Percentiles rank a stretch among this genome's conserved stretches.
Evolutionary conservation across 2,113 vertebrate species (phyloP).

Genomic region (Urocolius indicus): DNA sequence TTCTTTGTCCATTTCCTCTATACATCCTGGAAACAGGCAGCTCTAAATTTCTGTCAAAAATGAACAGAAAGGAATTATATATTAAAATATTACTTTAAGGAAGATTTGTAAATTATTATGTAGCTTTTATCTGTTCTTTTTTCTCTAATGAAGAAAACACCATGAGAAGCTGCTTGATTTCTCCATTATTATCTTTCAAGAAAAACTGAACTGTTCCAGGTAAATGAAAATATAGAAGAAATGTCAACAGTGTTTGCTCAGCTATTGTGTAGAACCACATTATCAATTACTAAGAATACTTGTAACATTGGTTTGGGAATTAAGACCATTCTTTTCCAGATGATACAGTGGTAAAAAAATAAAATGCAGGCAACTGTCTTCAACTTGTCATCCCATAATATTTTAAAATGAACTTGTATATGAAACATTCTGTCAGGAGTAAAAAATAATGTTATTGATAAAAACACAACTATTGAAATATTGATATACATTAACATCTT

Average conservation of each 20-base stretch:
- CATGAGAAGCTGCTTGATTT: neutral
- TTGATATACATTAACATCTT: conserved; percentile 27
- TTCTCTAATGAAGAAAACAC: neutral
- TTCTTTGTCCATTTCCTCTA: neutral
- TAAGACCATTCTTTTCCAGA: neutral
- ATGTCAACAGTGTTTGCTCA: neutral
- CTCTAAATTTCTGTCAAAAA: neutral
- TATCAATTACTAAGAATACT: neutral
- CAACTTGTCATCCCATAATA: neutral
- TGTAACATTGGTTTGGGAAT: neutral
- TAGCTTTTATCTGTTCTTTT: neutral
- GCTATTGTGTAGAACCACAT: neutral
- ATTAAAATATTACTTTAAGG: neutral
- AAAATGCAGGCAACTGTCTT: neutral
- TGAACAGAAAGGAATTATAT: neutral
- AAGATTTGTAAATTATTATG: neutral
- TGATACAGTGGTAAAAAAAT: neutral
- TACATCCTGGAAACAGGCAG: neutral
- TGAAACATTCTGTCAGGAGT: neutral
- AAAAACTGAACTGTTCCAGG: neutral
- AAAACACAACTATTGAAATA: conserved; percentile 28
- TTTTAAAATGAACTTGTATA: neutral
- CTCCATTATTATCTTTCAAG: neutral
- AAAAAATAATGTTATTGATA: conserved; percentile 20
- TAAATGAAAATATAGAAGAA: neutral